A percentile compares a stretch with the other conserved stretches of the same genome.
Conservation (phyloP, 30 jellyfish, hydroid and myxozoan species). For the Phacellophora camtschatica region DNA sequence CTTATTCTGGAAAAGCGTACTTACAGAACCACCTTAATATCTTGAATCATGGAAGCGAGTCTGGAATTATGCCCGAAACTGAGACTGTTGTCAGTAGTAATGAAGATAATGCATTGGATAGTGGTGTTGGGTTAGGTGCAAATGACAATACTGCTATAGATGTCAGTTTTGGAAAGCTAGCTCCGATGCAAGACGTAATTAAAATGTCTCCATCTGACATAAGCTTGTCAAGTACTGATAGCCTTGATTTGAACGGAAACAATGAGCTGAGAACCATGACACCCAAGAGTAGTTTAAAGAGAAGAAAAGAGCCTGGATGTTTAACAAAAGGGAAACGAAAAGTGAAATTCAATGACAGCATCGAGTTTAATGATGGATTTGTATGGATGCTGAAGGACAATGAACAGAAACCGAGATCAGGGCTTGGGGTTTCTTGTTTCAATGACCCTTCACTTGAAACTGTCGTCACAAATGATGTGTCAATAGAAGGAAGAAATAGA, state of each 20-base stretch:
- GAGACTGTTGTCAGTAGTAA: background rate
- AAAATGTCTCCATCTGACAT: conserved; percentile 36
- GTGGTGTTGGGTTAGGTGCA: too few relatives aligned
- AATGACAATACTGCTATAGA: background rate
- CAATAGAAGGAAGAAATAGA: background rate
- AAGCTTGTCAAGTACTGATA: conserved; percentile 63
- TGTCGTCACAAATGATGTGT: background rate
- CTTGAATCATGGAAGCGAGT: conserved; percentile 14
- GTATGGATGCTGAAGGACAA: conserved; percentile 60
- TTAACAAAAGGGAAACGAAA: conserved; percentile 49
- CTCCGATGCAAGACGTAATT: background rate
- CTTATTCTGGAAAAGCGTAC: conserved; percentile 55
- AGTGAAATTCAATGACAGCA: conserved; percentile 81
- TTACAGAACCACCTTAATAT: conserved; percentile 45
- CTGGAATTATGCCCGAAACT: background rate
- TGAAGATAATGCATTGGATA: background rate
- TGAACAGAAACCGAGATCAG: conserved; percentile 40
- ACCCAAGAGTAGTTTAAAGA: conserved; percentile 62
- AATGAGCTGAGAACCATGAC: background rate
- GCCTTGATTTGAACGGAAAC: conserved; percentile 54
- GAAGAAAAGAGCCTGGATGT: conserved; percentile 2
- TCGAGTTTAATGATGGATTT: conserved; percentile 87
- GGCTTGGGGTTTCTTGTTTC: background rate
- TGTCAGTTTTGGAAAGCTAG: background rate
- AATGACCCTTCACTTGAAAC: background rate